Conservation (phyloP, 30 jellyfish, hydroid and myxozoan genomes). For the Catostylus mosaicus region DNA sequence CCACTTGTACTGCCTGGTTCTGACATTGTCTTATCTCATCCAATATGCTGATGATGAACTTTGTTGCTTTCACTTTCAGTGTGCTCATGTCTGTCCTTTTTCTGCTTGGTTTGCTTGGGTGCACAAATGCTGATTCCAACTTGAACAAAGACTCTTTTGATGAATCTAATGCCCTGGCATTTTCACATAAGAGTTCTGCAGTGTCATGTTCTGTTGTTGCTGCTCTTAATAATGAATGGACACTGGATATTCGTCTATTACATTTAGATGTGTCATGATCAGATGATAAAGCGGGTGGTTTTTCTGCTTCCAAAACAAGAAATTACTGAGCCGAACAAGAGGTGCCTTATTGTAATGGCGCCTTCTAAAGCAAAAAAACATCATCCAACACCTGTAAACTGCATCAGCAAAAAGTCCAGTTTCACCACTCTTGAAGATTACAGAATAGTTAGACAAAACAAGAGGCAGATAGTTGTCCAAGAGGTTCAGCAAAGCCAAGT, state of each 20-base stretch:
- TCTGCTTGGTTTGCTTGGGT: not conserved
- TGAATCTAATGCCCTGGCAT: constrained; percentile 10
- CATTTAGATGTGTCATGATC: constrained; percentile 6
- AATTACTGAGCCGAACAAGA: no score
- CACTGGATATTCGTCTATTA: constrained; percentile 19
- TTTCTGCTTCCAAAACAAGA: constrained; percentile 24
- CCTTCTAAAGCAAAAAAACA: no score
- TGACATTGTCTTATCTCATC: constrained; percentile 5
- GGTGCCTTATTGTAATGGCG: no score
- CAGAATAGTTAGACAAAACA: no score
- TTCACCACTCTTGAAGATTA: no score
- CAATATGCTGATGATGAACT: constrained; percentile 14
- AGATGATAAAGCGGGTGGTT: constrained; percentile 24
- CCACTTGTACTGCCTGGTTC: constrained; percentile 7
- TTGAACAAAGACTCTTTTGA: not conserved
- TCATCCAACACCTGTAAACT: no score
- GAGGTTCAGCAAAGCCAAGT: no score
- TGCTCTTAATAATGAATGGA: constrained; percentile 17
- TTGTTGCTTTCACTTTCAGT: constrained; percentile 21
- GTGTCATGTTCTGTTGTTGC: constrained; percentile 5
- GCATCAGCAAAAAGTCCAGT: no score
- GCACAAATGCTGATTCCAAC: not conserved
- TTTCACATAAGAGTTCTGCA: constrained; percentile 5
- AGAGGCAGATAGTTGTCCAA: no score
- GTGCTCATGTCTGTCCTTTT: not conserved